Evolutionary conservation across 2,888 invertebrate species (phyloP).

Genomic region (Agrochola lychnidis): DNA sequence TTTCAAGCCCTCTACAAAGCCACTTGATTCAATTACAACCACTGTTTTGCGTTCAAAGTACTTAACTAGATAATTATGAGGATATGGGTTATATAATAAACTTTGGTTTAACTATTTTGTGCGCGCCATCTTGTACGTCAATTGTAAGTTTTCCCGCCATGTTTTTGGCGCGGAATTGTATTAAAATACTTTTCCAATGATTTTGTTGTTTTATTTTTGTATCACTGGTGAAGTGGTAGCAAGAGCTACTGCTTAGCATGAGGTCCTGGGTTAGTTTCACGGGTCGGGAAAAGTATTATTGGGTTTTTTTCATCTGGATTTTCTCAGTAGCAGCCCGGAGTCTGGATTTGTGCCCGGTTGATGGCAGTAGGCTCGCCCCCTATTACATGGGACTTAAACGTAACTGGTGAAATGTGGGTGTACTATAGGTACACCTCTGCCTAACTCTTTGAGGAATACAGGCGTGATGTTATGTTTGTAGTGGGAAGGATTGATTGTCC

Average conservation of each 20-base stretch:
- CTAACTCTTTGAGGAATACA: background rate
- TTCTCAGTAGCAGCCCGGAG: background rate
- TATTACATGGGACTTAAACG: background rate
- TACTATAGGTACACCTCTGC: background rate
- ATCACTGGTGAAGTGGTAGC: background rate
- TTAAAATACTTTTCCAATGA: slow-evolving; percentile 74
- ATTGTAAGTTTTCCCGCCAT: slow-evolving; percentile 56
- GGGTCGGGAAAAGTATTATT: background rate
- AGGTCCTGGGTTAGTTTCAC: background rate
- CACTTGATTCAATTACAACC: slow-evolving; percentile 56
- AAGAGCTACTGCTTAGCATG: background rate
- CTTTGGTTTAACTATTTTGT: slow-evolving; percentile 66
- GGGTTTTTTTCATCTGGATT: background rate
- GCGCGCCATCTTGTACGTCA: slow-evolving; percentile 62
- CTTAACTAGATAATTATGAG: slow-evolving; percentile 77
- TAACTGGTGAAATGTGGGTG: background rate
- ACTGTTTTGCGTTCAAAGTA: slow-evolving; percentile 70
- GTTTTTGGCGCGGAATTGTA: slow-evolving; percentile 70
- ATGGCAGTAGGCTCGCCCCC: background rate
- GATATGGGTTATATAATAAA: slow-evolving; percentile 67
- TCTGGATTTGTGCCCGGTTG: background rate
- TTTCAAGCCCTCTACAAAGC: slow-evolving; percentile 12
- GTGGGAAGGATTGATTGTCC: background rate
- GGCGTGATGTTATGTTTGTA: background rate
- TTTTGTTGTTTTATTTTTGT: slow-evolving; percentile 47